Base-by-base conservation (phyloP, 2,888 invertebrate species). In the Hermaeophaga mercurialis region DNA sequence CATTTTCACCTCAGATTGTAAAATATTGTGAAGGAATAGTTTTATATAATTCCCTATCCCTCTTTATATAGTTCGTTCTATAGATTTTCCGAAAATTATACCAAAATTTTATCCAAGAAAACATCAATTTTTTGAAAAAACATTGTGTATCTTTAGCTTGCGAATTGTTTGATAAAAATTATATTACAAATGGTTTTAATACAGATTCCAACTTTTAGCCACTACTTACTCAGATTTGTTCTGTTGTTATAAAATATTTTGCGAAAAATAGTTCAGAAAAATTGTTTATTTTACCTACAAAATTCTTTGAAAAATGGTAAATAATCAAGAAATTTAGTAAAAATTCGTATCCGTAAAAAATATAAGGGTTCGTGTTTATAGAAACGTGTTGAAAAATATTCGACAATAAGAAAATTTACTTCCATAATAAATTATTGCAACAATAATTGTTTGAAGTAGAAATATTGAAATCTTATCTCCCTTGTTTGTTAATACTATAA, bases 11-110 rank as follows among this genome's bases (percentile, higher is more conserved):
- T 6, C 45, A 57, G n/a, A 9, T 65, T 6, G 24, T 55, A 3
- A 46, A 49, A 6, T 60, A 58, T 45, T 67, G 64, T 28, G 45
- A 52, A 24, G 64, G 62, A 7, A 63, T 63, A 24, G 64, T 61
- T 36, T 50, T 66, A 14, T 54, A 60, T n/a, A 36, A 53, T 18
- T 50, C 59, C n/a, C 14, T 61, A 19, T n/a, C 41, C 31, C 2
- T 55, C 63, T 6, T 53, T 67, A 2, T 66, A 64, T 49, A 63
- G 61, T 28, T 38, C 58, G 9, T 46, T 63, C 34, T 61, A 60
- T 14, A 52, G 54, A 45, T 50, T 58, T 4, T 56, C 54, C 8
- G 67, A 67, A 55, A 46, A 59, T 9, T 53, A 55, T 14, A 47
- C 64, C 8, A 53, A 63, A 39, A 22, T 36, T 34, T 47, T 67